A percentile compares a stretch with the other conserved stretches of the same genome.
Evolutionary conservation across 1,140 invertebrate species (phyloP).

Genomic region (Harpegnathos saltator): DNA sequence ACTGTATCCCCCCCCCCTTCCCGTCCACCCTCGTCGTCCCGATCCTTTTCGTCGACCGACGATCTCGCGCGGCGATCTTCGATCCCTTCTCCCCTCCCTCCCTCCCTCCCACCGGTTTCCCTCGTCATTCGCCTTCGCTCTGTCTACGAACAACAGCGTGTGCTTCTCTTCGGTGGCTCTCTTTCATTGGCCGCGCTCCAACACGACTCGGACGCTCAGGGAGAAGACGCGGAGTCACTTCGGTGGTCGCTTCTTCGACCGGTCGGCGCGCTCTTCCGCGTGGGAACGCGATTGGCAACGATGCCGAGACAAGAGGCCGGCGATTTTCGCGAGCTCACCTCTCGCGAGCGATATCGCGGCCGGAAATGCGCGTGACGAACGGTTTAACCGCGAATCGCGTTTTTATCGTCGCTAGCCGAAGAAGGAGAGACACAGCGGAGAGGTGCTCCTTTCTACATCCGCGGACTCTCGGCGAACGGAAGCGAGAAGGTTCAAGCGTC

Average conservation of each 20-base stretch:
- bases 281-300: constrained; percentile 12
- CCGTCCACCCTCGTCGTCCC: constrained; percentile 6
- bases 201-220: constrained; percentile 48
- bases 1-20: neutral
- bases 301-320: constrained; percentile 2
- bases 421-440: too few species aligned
- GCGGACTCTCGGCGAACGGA: too few species aligned
- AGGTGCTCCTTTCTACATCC: too few species aligned
- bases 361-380: neutral
- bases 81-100: neutral
- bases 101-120: too few species aligned
- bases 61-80: constrained; percentile 21
- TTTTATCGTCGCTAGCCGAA: neutral
- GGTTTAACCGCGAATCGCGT: neutral
- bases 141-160: neutral
- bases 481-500: too few species aligned
- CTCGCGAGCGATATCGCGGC: constrained; percentile 23
- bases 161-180: constrained; percentile 13
- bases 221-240: constrained; percentile 34
- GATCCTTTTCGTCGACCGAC: neutral
- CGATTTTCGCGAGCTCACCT: constrained; percentile 32
- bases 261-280: constrained; percentile 41
- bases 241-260: constrained; percentile 21
- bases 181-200: constrained; percentile 43
- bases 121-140: constrained; percentile 1